These are phyloP conservation scores for Iphiclides podalirius DNA, from an alignment of 2,888 invertebrate species.

Conservation along the genomic window DNA sequence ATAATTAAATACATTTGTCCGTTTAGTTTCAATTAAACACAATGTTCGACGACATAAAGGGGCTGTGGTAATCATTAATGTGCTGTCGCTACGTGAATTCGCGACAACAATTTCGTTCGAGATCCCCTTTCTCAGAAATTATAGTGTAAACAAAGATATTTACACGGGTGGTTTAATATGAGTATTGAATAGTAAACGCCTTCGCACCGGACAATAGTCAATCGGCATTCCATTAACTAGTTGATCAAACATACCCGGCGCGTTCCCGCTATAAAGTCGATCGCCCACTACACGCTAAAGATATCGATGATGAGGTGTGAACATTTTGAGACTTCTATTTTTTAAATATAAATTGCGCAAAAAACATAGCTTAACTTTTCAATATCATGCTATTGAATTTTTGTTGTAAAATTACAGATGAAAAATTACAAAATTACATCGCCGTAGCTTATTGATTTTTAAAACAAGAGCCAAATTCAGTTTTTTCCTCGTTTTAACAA, in stretches of 20 bases:
- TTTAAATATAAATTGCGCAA: no score
- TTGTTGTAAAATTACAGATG: no score
- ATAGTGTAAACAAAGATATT: constrained; percentile 36
- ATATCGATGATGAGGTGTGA: neutral
- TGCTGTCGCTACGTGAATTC: neutral
- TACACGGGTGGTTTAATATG: constrained; percentile 62
- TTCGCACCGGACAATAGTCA: constrained; percentile 62
- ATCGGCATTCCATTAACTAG: constrained; percentile 76
- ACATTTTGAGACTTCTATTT: no score
- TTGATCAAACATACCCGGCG: constrained; percentile 64
- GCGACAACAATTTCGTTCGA: neutral
- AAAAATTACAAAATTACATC: no score
- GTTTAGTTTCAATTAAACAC: no score
- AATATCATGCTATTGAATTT: no score
- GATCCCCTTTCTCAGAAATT: constrained; percentile 39
- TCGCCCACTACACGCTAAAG: constrained; percentile 16
- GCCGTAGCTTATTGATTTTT: no score
- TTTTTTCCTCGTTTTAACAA: no score
- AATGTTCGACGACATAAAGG: no score
- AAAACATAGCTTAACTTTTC: no score
- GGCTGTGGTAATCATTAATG: neutral
- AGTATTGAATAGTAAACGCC: constrained; percentile 66
- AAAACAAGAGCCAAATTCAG: no score
- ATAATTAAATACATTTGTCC: no score
- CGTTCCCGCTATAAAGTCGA: constrained; percentile 51